phyloP scores from a whole-genome alignment of 2,113 vertebrate species.

The Neotoma lepida region DNA sequence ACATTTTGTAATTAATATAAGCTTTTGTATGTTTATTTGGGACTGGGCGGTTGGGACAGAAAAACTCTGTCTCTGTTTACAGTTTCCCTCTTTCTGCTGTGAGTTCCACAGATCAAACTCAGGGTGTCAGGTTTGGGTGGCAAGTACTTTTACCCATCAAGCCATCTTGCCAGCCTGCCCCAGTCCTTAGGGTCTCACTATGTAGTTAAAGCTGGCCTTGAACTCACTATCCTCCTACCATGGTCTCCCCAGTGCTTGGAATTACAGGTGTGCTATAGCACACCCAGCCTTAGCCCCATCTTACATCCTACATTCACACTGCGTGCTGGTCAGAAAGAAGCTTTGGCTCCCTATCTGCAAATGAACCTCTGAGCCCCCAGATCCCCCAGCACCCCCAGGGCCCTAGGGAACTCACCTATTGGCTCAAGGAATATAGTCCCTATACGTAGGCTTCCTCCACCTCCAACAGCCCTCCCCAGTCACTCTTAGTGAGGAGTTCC shows the following conservation, averaged over 20 bases:
- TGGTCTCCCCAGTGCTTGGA: background rate
- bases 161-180: no score
- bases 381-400: no score
- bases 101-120: background rate
- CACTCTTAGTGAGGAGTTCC: background rate
- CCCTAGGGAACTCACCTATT: background rate
- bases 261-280: background rate
- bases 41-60: no score
- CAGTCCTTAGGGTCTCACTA: background rate
- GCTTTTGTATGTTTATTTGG: no score
- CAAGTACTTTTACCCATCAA: background rate
- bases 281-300: background rate
- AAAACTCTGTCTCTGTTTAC: no score
- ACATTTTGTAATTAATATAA: no score
- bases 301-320: background rate
- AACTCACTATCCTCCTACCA: background rate
- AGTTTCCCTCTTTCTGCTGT: background rate
- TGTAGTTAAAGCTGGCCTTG: background rate
- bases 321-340: background rate
- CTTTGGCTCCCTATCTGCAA: no score
- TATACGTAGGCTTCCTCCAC: background rate
- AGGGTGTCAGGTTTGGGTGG: background rate
- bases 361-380: background rate
- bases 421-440: background rate
- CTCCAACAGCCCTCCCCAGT: fast-evolving